Base-by-base conservation (phyloP, 2,797 vertebrate genomes). In the Pseudomugil tenellus region DNA sequence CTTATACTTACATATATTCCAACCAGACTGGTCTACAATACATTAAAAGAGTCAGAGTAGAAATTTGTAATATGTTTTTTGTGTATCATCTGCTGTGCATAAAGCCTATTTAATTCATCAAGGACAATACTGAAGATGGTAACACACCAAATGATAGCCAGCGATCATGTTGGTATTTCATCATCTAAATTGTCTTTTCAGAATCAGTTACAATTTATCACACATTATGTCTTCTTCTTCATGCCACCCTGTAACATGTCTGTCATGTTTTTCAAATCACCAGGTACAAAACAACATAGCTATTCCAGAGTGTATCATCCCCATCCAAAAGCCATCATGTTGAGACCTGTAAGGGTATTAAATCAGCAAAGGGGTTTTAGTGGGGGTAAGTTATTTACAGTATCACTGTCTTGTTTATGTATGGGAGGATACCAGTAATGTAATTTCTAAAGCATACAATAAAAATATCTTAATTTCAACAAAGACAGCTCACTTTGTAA, bases 201-300 rank as follows among this genome's bases (percentile, higher is more conserved):
- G 60, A 81, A 74, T 65, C 21, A 2, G 53, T 66, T 34, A 26
- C 72, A 63, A 81, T 81, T 65, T 70, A 69, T 76, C 67, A 58
- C 61, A 53, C 64, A 61, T 77, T 70, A 72, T 54, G 70, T 63
- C 56, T 52, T 66, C 69, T 59, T 63, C 63, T 56, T 77, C 58
- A 77, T 74, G 72, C 73, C 61, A 63, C 37, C 43, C 41, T 57
- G 64, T 64, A 59, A 64, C 46, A 48, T 69, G 46, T 79, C 49
- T 76, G 64, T 80, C 75, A 62, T 57, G 61, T 70, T 80, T 90
- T 76, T 76, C 55, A 83, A 76, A 82, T 79, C 68, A 55, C 16
- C 0, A 1, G 58, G 63, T 72, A 62, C 76, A 76, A 77, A 69
- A 68, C 49, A 19, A 64, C 58, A 70, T 65, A 72, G 76, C 70